Evolutionary conservation across 2,888 invertebrate species (phyloP), one percentile per base, ranked within the genome.

Genomic region (Tenthredo scrophulariae): DNA sequence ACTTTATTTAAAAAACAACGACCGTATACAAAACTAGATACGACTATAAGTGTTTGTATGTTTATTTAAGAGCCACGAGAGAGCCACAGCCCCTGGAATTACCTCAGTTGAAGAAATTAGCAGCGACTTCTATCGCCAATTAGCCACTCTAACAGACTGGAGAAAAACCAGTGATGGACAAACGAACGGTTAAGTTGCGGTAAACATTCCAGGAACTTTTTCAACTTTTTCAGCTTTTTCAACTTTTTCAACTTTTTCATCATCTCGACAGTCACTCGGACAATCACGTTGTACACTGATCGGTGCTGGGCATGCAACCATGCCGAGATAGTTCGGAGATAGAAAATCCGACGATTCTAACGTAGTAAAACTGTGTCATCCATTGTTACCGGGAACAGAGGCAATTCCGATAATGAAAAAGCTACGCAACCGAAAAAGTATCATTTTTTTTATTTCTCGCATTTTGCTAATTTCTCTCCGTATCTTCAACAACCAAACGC

Each of bases 401-500:
- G 92, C 91, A 92, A 92, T 91, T 90, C 90, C 87, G 89, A 91
- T 92, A 92, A 92, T 92, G 92, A 92, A 90, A 92, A 92, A 92
- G 90, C 91, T 89, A 91, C 91, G 91, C 90, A 91, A 89, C 87
- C 89, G 88, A 91, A 90, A 46, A 88, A 89, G 88, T 62, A 67
- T 43, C n/a, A 26, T 43, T 43, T 22, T 43, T 22, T 80, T 18
- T 22, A 40, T 62, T 22, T 58, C 26, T 54, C 62, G 22, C 54
- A 50, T 54, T 77, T 54, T 77, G 37, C 7, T 29, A 67, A 29
- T 77, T 22, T 43, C 5, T 46, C 77, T 77, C 40, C 1, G n/a
- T 6, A 10, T 33, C 58, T 15, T 13, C 15, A 33, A 70, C 70
- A 13, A 37, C 37, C 9, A 70, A 70, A 70, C 70, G 62, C 62